Evolutionary conservation across 2,113 vertebrate species (phyloP), one percentile per base, ranked within the genome.

Genomic region (Engraulis encrasicolus): DNA sequence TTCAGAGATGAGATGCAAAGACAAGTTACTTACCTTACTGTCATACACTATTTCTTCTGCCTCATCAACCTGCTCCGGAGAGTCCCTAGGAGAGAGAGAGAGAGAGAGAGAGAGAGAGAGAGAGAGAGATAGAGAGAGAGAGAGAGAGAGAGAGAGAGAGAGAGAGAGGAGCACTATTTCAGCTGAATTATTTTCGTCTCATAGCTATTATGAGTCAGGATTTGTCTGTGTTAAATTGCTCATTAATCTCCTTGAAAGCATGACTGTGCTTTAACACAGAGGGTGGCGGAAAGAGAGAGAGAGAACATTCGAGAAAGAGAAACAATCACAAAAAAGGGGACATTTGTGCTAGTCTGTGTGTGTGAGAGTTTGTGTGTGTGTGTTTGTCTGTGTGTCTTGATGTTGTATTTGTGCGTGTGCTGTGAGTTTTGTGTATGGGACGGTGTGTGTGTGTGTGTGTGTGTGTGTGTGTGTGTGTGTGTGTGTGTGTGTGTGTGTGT

Each of bases 11-110:
- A 88, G 83, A 74, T 74, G 90, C 83, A 89, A 31, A 85, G 81
- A 79, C 84, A 61, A 79, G 18, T 1, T 83, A n/a, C 86, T 86
- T 81, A 81, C 89, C 87, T 79, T 79, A 83, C 71, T 86, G 86
- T 81, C 87, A 86, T 84, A 89, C 87, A 81, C 85, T 86, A 87
- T 90, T 6, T 52, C 54, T 90, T 90, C 89, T 86, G 85, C 83
- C 79, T 58, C 12, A 50, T 77, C 49, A 19, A 82, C 37, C 81
- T n/a, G 61, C 78, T 19, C 71, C 34, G 74, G 85, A 40, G 74
- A 74, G 80, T 84, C 50, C 83, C 81, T 81, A 52, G 71, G 80
- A 78, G 77, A 84, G 71, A 86, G 17, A 78, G 80, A 54, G 36
- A 61, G 77, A n/a, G 80, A 66, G 36, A 79, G 52, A 71, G 58